Base-by-base conservation (phyloP, 2,888 invertebrate species). In the Drosophila kuntzei region DNA sequence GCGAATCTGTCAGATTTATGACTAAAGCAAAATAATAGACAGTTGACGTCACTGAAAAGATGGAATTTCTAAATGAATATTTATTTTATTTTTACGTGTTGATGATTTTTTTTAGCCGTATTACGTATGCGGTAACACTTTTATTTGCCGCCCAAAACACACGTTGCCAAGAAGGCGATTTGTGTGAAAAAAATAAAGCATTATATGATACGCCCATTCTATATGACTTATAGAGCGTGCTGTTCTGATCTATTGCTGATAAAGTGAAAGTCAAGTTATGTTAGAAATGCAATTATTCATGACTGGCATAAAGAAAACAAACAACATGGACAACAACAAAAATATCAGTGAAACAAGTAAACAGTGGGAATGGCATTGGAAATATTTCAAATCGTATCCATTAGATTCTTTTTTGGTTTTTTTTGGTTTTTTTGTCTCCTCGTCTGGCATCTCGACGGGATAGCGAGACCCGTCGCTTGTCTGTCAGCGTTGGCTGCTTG, bases 211-310 rank as follows among this genome's bases (percentile, higher is more conserved):
- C 20, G 39, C 50, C 29, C 41, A 25, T 47, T 58, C 36, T 43
- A 32, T 49, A 61, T 68, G 71, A 84, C 61, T 71, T 78, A 86
- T 83, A 65, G 75, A 62, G 57, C 51, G 34, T 46, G 60, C 58
- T 36, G 57, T 37, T 78, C 61, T 71, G 78, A 80, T 75, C 80
- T 74, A 87, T 83, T 67, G 87, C 70, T 79, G 89, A 89, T 86
- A 78, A 84, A 89, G 87, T 77, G 84, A 87, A 89, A 89, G 87
- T 89, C 89, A 87, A 87, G 84, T 87, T 84, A 80, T 87, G 76
- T 55, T 79, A 73, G 79, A 84, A 80, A 86, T 78, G 87, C 76
- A 88, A 88, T 84, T 88, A 80, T 74, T 84, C 87, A 88, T 75
- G 76, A 65, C 73, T 66, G 27, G 47, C 25, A 50, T 53, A 44